Percentiles rank a stretch among this genome's conserved stretches.
These are phyloP conservation scores for Hippocampus abdominalis DNA, from an alignment of 2,113 vertebrate species.

Conservation along the genomic window DNA sequence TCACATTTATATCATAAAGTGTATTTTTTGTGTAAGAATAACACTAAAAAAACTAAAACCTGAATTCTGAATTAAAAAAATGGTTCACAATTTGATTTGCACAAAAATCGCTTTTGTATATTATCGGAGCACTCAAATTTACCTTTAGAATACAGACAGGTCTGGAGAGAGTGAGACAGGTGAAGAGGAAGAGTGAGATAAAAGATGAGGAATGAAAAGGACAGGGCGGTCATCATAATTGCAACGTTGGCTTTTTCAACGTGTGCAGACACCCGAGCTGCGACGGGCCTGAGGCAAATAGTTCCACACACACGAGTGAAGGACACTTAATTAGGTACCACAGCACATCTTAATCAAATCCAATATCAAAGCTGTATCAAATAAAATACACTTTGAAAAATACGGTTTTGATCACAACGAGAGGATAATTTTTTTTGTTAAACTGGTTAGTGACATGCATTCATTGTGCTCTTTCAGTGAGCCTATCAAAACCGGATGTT, in stretches of 20 bases:
- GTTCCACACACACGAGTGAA: conserved; percentile 39
- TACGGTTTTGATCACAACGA: too few relatives aligned
- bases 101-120: background rate
- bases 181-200: conserved; percentile 32
- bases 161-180: conserved; percentile 18
- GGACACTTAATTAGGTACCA: conserved; percentile 1
- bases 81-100: background rate
- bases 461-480: background rate
- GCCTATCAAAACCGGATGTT: background rate
- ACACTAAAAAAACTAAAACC: background rate
- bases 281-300: conserved; percentile 60
- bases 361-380: background rate
- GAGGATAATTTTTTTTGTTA: too few relatives aligned
- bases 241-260: conserved; percentile 73
- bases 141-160: conserved; percentile 16
- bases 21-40: background rate
- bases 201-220: conserved; percentile 69
- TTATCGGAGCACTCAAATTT: conserved; percentile 4
- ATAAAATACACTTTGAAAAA: too few relatives aligned
- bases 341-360: background rate
- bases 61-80: background rate
- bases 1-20: background rate
- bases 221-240: conserved; percentile 71
- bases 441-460: too few relatives aligned
- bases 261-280: conserved; percentile 65